Evolutionary conservation across 2,113 vertebrate genomes (phyloP), one percentile per base, ranked within the genome.

Genomic region (Plectropomus leopardus): DNA sequence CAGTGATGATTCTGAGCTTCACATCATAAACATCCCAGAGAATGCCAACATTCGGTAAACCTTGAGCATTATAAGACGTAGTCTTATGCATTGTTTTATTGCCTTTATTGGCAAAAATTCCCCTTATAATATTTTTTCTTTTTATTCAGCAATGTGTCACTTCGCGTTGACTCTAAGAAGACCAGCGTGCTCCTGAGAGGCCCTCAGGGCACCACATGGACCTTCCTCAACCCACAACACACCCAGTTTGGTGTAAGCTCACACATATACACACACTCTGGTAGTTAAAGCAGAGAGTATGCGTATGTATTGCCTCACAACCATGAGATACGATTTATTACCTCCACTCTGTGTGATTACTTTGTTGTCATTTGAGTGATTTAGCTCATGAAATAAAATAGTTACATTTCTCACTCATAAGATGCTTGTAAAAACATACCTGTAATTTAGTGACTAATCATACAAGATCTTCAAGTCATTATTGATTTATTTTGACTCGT

Each of bases 11-110:
- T 4, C 55, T 0, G 78, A 94, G 23, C 72, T 95, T 47, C 93
- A 96, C 60, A 90, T 96, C 57, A 91, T 96, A 63, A 95, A 95
- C 85, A 94, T 96, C 71, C 93, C 85, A 3, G 94, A 94, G 30
- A 42, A 53, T 5, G 50, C 79, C n/a, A 63, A 0, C 34, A 32
- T 88, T 67, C 48, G 92, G 95, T 96, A 91, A 93, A 59, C 7
- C 2, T 21, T 19, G 5, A 40, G 14, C 50, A 50, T 58, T 4
- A 21, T 14, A 21, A 24, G 5, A 30, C 14, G 4, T 5, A 2
- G 11, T 28, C 4, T 32, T 9, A 7, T 16, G 7, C 21, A 4
- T 34, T 26, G 6, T 44, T 55, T 47, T 73, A 2, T 2, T 9
- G 1, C 55, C 3, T 23, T 47, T 30, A 19, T 68, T 69, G 11